A percentile compares a stretch with the other conserved stretches of the same genome.
Evolutionary conservation across 1,140 invertebrate species (phyloP).

Genomic region (Aphelenchoides fujianensis): DNA sequence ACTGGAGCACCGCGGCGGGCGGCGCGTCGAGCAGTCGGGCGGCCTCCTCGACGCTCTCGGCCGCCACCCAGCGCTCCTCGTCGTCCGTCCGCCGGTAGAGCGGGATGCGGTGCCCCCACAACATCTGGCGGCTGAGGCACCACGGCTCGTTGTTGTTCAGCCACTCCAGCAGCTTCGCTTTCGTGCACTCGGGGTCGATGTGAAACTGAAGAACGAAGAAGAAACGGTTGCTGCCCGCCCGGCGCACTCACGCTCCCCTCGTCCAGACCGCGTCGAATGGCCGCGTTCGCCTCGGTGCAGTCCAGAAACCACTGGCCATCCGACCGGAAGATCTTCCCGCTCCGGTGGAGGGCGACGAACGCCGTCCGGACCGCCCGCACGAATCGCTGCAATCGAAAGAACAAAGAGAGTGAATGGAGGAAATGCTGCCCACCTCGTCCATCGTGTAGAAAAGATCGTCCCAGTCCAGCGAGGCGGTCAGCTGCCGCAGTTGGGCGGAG

Average conservation of each 20-base stretch:
- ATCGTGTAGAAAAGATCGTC: conserved; percentile 82
- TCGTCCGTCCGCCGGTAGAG: conserved; percentile 71
- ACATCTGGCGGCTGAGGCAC: conserved; percentile 74
- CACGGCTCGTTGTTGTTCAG: conserved; percentile 76
- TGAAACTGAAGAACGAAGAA: conserved; percentile 74
- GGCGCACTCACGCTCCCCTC: background rate
- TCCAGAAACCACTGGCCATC: conserved; percentile 6
- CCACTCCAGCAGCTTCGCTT: conserved; percentile 90
- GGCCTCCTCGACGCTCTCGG: conserved; percentile 31
- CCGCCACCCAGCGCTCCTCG: conserved; percentile 41
- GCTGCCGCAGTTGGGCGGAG: conserved; percentile 39
- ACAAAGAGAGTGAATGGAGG: conserved; percentile 23
- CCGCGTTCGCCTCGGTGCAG: background rate
- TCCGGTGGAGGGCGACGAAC: conserved; percentile 51
- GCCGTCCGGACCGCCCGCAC: conserved; percentile 53
- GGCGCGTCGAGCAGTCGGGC: conserved; percentile 19
- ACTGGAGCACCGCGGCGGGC: conserved; percentile 63
- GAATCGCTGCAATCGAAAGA: too few species aligned
- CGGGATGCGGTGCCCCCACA: conserved; percentile 98
- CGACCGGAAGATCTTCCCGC: conserved; percentile 23
- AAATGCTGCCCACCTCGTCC: conserved; percentile 70
- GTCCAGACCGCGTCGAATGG: background rate
- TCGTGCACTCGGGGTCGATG: conserved; percentile 84
- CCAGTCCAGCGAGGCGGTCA: conserved; percentile 93
- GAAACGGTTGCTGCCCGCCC: too few species aligned